Evolutionary conservation across 2,888 invertebrate species (phyloP), one percentile per base, ranked within the genome.

Genomic region (Eutolmus rufibarbis): DNA sequence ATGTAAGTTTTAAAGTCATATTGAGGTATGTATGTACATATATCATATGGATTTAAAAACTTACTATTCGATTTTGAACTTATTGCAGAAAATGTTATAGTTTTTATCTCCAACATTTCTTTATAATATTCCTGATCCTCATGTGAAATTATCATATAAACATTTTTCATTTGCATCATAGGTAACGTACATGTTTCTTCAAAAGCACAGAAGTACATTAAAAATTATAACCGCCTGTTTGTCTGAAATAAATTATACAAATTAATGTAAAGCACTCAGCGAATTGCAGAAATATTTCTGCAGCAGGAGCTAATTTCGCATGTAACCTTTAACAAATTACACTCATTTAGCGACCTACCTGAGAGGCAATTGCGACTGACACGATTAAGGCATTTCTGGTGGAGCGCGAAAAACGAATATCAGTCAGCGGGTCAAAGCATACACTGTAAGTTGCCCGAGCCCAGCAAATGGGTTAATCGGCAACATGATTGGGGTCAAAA

Each of bases 401-500:
- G 28, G 66, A 66, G 66, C 66, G 66, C 66, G 23, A 66, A 66
- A 19, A 23, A 28, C 66, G 51, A 81, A 81, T 81, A 51, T 81
- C 81, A 81, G 46, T 56, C 28, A 81, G 28, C n/a, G 23, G 81
- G 81, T 81, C 81, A 56, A 51, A 34, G 56, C 23, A 81, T 51
- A 81, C 51, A 51, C 19, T 43, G 43, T 78, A 46, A 78, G 23
- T 7, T 23, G 43, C 14, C 78, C 43, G n/a, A n/a, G 31, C 56
- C 51, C 51, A 81, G 81, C 43, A 81, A 81, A 81, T 81, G 81
- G 81, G 81, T 56, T 81, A 81, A 81, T 56, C 51, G 56, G 16
- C 81, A 56, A 81, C 66, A 51, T 81, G 31, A 81, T 81, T 81
- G 81, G 81, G 81, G 81, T 81, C 81, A 81, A 81, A 81, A 28